These are phyloP conservation scores for Chymomyza amoena DNA, from an alignment of 2,888 invertebrate genomes.

Conservation along the genomic window DNA sequence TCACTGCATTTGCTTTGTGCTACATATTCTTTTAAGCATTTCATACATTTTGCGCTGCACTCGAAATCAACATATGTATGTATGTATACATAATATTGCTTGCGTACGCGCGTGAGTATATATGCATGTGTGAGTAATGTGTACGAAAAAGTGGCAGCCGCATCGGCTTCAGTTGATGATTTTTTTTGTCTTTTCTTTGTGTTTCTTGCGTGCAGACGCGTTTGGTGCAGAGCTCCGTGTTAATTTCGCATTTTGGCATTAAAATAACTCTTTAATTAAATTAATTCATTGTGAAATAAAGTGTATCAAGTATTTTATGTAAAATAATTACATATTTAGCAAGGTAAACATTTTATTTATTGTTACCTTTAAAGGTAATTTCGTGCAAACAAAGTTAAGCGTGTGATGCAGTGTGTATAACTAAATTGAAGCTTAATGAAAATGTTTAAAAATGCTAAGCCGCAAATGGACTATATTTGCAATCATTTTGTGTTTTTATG, in stretches of 20 bases:
- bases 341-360: conserved; percentile 11
- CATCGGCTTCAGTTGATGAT: conserved; percentile 28
- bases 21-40: conserved; percentile 42
- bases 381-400: not conserved
- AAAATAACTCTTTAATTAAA: not conserved
- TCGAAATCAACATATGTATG: conserved; percentile 9
- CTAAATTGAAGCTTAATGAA: conserved; percentile 3
- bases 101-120: conserved; percentile 6
- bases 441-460: not conserved
- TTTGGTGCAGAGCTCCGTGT: conserved; percentile 23
- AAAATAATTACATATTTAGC: conserved; percentile 19
- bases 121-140: conserved; percentile 2
- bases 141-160: conserved; percentile 39
- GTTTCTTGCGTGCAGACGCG: conserved; percentile 68
- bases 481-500: conserved; percentile 4
- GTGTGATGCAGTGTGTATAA: not conserved
- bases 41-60: conserved; percentile 52
- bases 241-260: conserved; percentile 24
- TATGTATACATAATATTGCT: not conserved
- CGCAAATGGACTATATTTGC: not conserved
- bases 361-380: not conserved
- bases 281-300: not conserved
- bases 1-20: conserved; percentile 66
- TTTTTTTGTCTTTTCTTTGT: conserved; percentile 65
- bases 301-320: not conserved